Percentiles rank a stretch among this genome's conserved stretches.
Conservation (phyloP, 2,797 vertebrate species). For the Gymnoscopelus microlampas region DNA sequence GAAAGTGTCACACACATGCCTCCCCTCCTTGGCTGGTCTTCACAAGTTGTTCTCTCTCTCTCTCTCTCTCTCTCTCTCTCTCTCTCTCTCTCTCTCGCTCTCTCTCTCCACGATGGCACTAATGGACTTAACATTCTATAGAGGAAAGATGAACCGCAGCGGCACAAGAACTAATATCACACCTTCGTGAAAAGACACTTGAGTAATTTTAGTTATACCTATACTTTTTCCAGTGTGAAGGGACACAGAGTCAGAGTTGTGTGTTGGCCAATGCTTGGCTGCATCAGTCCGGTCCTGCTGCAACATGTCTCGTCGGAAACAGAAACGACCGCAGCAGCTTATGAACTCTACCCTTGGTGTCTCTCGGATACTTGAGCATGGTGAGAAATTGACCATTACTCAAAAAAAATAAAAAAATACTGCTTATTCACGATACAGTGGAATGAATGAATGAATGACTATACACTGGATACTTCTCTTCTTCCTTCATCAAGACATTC, state of each 20-base stretch:
- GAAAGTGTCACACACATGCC: constrained; percentile 74
- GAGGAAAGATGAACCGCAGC: constrained; percentile 18
- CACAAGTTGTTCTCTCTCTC: constrained; percentile 32
- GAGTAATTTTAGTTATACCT: constrained; percentile 54
- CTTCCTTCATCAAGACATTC: no score
- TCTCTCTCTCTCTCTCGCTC: background rate
- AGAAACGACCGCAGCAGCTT: constrained; percentile 82
- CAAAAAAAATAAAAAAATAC: constrained; percentile 8
- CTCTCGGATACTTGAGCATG: constrained; percentile 76
- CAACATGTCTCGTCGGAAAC: constrained; percentile 82
- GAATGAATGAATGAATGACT: background rate
- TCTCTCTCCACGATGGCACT: constrained; percentile 9
- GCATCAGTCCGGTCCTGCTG: constrained; percentile 62
- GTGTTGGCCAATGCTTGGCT: constrained; percentile 62
- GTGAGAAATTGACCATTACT: constrained; percentile 70
- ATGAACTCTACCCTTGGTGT: constrained; percentile 73
- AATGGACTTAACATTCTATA: background rate
- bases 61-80: constrained; percentile 12
- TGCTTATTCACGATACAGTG: no score
- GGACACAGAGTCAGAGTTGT: constrained; percentile 67
- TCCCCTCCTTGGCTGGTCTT: constrained; percentile 41
- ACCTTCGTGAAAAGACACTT: constrained; percentile 22
- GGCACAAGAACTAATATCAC: constrained; percentile 27
- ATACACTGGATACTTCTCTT: constrained; percentile 1
- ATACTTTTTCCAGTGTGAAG: constrained; percentile 65